Evolutionary conservation across 2,113 vertebrate species (phyloP).

Genomic region (Prionailurus viverrinus): DNA sequence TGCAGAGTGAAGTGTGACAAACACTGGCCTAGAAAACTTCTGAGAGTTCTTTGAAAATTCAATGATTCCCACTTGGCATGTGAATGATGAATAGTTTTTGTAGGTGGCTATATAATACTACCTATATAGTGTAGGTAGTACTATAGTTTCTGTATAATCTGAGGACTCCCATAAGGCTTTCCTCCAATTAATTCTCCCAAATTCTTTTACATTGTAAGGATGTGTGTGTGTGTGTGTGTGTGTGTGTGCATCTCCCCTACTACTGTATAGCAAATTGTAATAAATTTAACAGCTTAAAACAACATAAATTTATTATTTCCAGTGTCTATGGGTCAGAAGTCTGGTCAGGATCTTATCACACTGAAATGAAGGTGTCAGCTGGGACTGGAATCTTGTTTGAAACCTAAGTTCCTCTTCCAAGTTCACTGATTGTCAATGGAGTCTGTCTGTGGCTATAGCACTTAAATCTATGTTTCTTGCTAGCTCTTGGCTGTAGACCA

Average conservation of each 20-base stretch:
- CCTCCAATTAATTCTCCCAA: not conserved
- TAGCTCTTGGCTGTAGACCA: not conserved
- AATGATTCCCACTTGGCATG: not conserved
- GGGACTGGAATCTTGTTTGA: not conserved
- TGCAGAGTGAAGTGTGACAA: not conserved
- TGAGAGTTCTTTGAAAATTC: slow-evolving; percentile 3
- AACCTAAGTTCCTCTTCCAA: not conserved
- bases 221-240: not conserved
- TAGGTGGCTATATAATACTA: not conserved
- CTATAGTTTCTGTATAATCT: slow-evolving; percentile 2
- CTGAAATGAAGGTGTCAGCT: not conserved
- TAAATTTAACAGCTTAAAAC: not conserved
- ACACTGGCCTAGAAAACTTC: not conserved
- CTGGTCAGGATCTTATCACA: not conserved
- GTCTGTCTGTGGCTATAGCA: not conserved
- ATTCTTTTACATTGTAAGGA: not conserved
- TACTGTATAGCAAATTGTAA: not conserved
- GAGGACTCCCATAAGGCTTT: not conserved
- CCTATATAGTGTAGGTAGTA: not conserved
- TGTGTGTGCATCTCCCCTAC: not conserved
- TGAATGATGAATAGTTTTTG: not conserved
- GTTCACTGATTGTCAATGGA: not conserved
- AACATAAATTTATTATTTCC: not conserved
- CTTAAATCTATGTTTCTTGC: not conserved
- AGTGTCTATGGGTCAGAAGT: not conserved